Evolutionary conservation across 2,797 vertebrate species (phyloP).

Genomic region (Artibeus lituratus): DNA sequence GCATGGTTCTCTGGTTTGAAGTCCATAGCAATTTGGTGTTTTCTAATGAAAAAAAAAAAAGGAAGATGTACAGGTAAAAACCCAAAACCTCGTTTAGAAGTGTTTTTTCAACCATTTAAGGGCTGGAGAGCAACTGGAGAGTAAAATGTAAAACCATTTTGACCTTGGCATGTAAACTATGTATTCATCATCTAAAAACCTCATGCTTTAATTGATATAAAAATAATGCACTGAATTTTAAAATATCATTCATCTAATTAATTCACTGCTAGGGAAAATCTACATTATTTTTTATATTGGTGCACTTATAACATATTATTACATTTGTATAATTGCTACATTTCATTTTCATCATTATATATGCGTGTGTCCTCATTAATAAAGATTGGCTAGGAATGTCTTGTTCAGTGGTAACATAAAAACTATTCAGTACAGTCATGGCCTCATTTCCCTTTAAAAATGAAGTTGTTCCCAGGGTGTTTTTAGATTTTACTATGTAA

Average conservation of each 20-base stretch:
- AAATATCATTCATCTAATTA: neutral
- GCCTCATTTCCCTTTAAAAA: constrained; percentile 8
- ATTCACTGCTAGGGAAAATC: neutral
- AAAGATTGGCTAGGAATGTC: neutral
- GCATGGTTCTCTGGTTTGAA: neutral
- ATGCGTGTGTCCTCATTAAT: neutral
- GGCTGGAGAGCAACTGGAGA: neutral
- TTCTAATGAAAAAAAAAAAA: neutral
- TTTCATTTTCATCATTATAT: neutral
- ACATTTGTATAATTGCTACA: neutral
- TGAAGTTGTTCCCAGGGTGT: neutral
- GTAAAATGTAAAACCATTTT: neutral
- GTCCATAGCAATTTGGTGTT: neutral
- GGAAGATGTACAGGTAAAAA: neutral
- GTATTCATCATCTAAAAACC: neutral
- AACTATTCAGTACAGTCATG: neutral
- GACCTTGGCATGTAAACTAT: neutral
- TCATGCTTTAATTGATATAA: neutral
- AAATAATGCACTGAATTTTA: neutral
- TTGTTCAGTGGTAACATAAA: neutral
- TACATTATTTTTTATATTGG: neutral
- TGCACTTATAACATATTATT: neutral
- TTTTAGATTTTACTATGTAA: neutral
- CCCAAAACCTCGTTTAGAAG: neutral
- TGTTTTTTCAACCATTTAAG: neutral